Conservation (phyloP, 2,113 vertebrate species). For the Notothenia coriiceps region DNA sequence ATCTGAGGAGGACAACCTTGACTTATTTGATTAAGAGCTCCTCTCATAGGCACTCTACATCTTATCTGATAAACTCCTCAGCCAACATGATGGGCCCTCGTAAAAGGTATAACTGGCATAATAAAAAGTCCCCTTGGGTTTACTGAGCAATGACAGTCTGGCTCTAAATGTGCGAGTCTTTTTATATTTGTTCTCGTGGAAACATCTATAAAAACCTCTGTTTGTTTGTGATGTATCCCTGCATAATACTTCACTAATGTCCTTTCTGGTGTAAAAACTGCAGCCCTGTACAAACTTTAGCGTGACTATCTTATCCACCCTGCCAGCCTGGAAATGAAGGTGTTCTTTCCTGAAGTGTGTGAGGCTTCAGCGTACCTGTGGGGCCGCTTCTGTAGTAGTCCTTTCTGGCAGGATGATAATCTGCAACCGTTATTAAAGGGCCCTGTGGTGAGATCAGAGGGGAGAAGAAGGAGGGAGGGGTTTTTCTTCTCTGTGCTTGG, state of each 20-base stretch:
- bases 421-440: constrained; percentile 27
- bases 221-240: constrained; percentile 27
- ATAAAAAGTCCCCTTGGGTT: constrained; percentile 75
- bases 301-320: constrained; percentile 10
- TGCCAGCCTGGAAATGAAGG: constrained; percentile 12
- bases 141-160: constrained; percentile 56
- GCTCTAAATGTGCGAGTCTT: constrained; percentile 10
- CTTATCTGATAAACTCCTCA: constrained; percentile 64
- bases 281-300: neutral
- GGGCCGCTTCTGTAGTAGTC: constrained; percentile 36
- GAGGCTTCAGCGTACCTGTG: constrained; percentile 30
- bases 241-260: neutral
- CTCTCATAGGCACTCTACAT: constrained; percentile 30
- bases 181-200: constrained; percentile 34
- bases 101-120: constrained; percentile 60
- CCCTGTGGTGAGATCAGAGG: constrained; percentile 32
- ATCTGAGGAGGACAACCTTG: constrained; percentile 45
- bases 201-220: constrained; percentile 54
- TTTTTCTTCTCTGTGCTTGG: constrained; percentile 7
- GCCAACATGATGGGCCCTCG: constrained; percentile 47
- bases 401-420: constrained; percentile 47
- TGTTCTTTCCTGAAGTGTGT: neutral
- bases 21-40: constrained; percentile 46
- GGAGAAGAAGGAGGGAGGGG: constrained; percentile 5
- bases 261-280: neutral